Evolutionary conservation across 1,140 invertebrate species (phyloP).

Genomic region (Drepana arcuata): DNA sequence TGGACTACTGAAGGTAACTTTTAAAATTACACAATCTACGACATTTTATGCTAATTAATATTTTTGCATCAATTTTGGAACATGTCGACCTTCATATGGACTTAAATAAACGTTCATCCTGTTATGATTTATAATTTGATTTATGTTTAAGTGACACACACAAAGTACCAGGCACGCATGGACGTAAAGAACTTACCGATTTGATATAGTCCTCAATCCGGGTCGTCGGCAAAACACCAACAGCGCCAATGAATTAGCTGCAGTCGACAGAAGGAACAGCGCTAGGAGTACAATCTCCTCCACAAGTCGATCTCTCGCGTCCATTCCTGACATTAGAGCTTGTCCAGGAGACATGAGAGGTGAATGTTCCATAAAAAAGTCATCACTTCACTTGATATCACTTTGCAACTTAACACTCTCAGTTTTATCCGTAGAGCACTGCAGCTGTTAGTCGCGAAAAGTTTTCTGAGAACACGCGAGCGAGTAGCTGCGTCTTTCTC

Average conservation of each 20-base stretch:
- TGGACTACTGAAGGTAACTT: too few species aligned
- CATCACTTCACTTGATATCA: constrained; percentile 58
- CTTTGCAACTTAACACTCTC: constrained; percentile 55
- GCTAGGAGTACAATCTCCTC: constrained; percentile 59
- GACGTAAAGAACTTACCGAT: constrained; percentile 45
- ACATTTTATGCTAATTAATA: neutral
- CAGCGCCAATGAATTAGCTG: constrained; percentile 61
- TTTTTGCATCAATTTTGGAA: neutral
- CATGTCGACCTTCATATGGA: neutral
- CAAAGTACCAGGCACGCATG: neutral
- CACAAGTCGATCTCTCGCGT: constrained; percentile 47
- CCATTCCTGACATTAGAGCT: constrained; percentile 63
- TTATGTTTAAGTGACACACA: neutral
- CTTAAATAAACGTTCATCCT: neutral
- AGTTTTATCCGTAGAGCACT: constrained; percentile 37
- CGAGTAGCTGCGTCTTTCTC: constrained; percentile 59
- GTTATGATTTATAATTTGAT: neutral
- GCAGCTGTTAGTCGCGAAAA: constrained; percentile 57
- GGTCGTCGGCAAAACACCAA: constrained; percentile 64
- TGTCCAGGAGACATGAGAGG: constrained; percentile 54
- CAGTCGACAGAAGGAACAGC: constrained; percentile 58
- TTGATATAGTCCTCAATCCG: constrained; percentile 65
- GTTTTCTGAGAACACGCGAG: constrained; percentile 62
- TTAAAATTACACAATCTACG: constrained; percentile 1
- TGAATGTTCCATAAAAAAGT: constrained; percentile 49